Conservation (phyloP, 2,888 invertebrate genomes). For the Dasysyrphus albostriatus region DNA sequence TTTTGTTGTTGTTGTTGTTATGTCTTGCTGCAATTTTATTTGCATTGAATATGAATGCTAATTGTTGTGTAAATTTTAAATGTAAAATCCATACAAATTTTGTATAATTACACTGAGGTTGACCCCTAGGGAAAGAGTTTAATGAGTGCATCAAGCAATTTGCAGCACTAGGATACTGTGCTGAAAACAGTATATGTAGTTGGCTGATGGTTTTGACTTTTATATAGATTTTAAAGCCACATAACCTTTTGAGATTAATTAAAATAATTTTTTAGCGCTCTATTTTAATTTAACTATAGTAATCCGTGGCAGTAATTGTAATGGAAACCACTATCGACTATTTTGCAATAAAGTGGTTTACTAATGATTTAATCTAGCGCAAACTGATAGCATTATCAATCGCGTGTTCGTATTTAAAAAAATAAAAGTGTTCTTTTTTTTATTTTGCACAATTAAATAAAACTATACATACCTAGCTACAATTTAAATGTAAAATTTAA, state of each 20-base stretch:
- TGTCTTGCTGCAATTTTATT: slow-evolving; percentile 30
- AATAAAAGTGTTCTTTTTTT: not conserved
- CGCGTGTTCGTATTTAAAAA: not conserved
- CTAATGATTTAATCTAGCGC: slow-evolving; percentile 25
- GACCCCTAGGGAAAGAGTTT: slow-evolving; percentile 26
- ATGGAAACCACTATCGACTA: slow-evolving; percentile 14
- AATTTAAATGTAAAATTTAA: no score
- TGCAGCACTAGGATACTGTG: not conserved
- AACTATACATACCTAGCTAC: no score
- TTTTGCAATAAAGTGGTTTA: slow-evolving; percentile 33
- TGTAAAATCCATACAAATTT: slow-evolving; percentile 44
- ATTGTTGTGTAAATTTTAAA: slow-evolving; percentile 61
- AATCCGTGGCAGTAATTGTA: slow-evolving; percentile 19
- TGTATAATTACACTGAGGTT: slow-evolving; percentile 41
- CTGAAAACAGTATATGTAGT: not conserved
- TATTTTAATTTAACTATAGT: slow-evolving; percentile 37
- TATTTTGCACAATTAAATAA: no score
- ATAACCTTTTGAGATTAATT: slow-evolving; percentile 43
- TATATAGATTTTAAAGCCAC: slow-evolving; percentile 6
- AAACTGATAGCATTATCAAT: slow-evolving; percentile 23
- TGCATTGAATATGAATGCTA: slow-evolving; percentile 49
- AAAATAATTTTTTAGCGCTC: slow-evolving; percentile 14
- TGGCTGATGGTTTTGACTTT: slow-evolving; percentile 27
- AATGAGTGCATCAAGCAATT: slow-evolving; percentile 9
- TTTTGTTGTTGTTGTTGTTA: not conserved